phyloP scores from a whole-genome alignment of 2,113 vertebrate species.

The Bubo bubo region DNA sequence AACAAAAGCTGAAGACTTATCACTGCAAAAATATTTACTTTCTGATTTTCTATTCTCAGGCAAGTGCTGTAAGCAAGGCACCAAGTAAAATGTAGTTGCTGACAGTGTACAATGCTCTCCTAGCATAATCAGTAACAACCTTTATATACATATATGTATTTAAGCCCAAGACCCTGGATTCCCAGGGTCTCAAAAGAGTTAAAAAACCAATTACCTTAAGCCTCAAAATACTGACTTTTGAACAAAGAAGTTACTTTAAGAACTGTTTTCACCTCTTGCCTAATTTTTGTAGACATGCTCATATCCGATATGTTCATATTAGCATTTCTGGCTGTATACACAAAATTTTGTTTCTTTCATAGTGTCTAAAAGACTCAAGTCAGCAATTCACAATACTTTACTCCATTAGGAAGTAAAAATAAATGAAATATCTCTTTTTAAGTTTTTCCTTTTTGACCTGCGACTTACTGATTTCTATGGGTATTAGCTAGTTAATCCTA shows the following conservation, averaged over 20 bases:
- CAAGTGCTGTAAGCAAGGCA: not conserved
- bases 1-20: not conserved
- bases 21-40: not conserved
- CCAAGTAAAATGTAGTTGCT: not conserved
- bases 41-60: not conserved
- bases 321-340: not conserved
- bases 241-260: not conserved
- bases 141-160: not conserved
- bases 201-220: not conserved
- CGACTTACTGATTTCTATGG: not conserved
- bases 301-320: not conserved
- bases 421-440: not conserved
- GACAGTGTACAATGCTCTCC: not conserved
- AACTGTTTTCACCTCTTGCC: not conserved
- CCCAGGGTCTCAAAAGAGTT: not conserved
- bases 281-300: not conserved
- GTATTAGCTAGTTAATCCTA: not conserved
- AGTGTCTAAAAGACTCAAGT: not conserved
- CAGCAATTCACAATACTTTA: not conserved
- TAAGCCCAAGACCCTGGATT: not conserved
- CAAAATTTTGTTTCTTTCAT: not conserved
- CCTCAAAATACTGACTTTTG: not conserved
- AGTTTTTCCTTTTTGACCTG: not conserved
- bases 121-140: not conserved
- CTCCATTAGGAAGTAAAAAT: not conserved